Conservation (phyloP, 1,140 invertebrate species). For the Brevipalpus yothersi region DNA sequence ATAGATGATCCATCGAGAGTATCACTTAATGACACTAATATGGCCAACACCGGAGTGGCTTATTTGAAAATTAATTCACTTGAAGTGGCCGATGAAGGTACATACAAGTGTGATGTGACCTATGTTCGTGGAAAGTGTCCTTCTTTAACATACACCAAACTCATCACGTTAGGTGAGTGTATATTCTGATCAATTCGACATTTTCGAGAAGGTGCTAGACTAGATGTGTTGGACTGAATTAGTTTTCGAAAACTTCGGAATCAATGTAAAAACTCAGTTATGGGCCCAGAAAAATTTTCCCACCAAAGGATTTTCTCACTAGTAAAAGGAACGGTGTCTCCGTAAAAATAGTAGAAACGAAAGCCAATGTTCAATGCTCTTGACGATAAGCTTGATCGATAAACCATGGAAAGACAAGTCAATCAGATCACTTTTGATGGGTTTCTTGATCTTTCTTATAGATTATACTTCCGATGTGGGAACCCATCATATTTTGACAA, state of each 20-base stretch:
- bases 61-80: constrained; percentile 21
- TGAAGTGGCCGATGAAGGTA: constrained; percentile 43
- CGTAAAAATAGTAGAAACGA: no score
- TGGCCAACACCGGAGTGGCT: constrained; percentile 7
- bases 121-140: constrained; percentile 34
- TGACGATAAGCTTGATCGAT: no score
- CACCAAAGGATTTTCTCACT: no score
- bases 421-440: not conserved
- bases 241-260: no score
- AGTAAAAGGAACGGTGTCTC: no score
- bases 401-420: no score
- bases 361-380: no score
- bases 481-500: not conserved
- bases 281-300: no score
- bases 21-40: not conserved
- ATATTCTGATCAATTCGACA: not conserved
- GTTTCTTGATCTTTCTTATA: not conserved
- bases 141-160: constrained; percentile 10
- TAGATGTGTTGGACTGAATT: no score
- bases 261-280: no score
- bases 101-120: constrained; percentile 61
- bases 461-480: not conserved
- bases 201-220: not conserved
- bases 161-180: constrained; percentile 8
- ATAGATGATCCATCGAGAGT: constrained; percentile 3